Evolutionary conservation across 2,797 vertebrate species (phyloP), one percentile per base, ranked within the genome.

Genomic region (Poecilia velifera): DNA sequence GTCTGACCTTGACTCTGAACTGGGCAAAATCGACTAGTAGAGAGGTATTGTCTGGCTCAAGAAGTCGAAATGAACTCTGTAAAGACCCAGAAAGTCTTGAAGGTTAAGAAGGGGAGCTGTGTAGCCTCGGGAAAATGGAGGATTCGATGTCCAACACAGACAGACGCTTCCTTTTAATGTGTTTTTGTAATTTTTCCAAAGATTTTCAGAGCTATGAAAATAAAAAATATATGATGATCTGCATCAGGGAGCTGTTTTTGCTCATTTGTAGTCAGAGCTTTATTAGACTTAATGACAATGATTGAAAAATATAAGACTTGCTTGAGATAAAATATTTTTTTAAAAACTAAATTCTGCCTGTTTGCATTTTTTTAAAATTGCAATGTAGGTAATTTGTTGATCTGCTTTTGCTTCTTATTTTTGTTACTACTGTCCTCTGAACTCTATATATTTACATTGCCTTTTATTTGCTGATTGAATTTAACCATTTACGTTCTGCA

Each of bases 21-120:
- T 13, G 81, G 76, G 77, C 76, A 79, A 87, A 79, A 77, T 82
- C 84, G 91, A 90, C 89, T 90, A 64, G 14, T 9, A 9, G 34
- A 39, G 18, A 31, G 49, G 20, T 39, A 41, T 22, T 22, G 18
- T 39, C 34, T 20, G 34, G 3, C 34, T 49, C 88, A 84, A 74
- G 28, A 34, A 39, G 34, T 20, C 18, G 7, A n/a, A n/a, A 70
- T 25, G 22, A 70, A 70, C 20, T 25, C 36, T 3, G 39, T 39
- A 70, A 2, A 43, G 39, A 25, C 1, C 39, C 9, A 70, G 14
- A 39, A 20, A 39, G 14, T 10, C 16, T 10, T 43, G 2, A 25
- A 70, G 12, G n/a, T 70, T 70, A 7, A n/a, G 41, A 16, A 70
- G 25, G 39, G 39, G 22, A 43, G 66, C 10, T 6, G 66, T 43